Conservation (phyloP, 2,888 invertebrate species). For the Lycophotia porphyrea region DNA sequence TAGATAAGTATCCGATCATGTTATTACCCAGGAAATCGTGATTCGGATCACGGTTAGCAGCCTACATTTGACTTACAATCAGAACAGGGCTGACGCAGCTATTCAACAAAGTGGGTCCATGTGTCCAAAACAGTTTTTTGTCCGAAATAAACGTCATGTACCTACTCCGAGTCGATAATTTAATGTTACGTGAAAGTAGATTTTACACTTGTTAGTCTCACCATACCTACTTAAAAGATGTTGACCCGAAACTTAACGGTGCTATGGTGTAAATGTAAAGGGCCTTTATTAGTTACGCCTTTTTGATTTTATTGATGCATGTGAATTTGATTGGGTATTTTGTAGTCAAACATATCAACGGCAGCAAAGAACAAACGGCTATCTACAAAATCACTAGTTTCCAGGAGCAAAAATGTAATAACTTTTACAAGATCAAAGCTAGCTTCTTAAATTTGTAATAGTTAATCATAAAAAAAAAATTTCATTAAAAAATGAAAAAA, state of each 20-base stretch:
- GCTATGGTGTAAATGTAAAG: slow-evolving; percentile 43
- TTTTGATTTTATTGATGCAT: slow-evolving; percentile 34
- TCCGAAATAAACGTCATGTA: slow-evolving; percentile 27
- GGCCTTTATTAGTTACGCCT: slow-evolving; percentile 39
- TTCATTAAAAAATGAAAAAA: no score
- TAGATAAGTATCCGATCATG: slow-evolving; percentile 32
- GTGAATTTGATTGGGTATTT: not conserved
- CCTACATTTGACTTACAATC: slow-evolving; percentile 29
- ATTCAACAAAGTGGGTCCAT: slow-evolving; percentile 32
- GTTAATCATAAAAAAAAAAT: no score
- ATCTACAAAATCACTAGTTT: no score
- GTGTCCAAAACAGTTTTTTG: slow-evolving; percentile 30
- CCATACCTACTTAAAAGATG: slow-evolving; percentile 48
- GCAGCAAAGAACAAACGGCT: no score
- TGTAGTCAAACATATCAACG: not conserved
- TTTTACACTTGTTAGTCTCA: slow-evolving; percentile 43
- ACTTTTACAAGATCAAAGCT: no score
- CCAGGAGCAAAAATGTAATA: no score
- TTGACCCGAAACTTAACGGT: slow-evolving; percentile 62
- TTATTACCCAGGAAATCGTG: slow-evolving; percentile 39
- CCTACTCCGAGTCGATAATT: slow-evolving; percentile 32
- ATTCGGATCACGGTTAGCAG: slow-evolving; percentile 43
- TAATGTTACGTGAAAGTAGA: slow-evolving; percentile 51
- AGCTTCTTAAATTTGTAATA: no score
- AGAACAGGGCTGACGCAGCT: slow-evolving; percentile 9